Evolutionary conservation across 2,797 vertebrate genomes (phyloP).

Genomic region (Synanceia verrucosa): DNA sequence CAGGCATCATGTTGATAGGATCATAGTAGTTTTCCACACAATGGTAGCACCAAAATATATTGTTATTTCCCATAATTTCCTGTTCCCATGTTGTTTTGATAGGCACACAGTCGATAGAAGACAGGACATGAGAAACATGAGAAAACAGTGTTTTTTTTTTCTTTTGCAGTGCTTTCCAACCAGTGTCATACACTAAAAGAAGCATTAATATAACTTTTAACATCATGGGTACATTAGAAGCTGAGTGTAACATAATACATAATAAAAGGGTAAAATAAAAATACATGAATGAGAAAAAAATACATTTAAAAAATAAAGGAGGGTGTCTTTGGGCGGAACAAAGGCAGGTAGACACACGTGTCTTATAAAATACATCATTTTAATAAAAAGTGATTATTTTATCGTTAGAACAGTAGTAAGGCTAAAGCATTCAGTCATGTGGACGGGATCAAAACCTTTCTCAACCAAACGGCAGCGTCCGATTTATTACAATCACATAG

Average conservation of each 20-base stretch:
- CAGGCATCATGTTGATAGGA: conserved; percentile 74
- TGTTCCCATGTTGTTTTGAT: conserved; percentile 46
- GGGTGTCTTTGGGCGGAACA: conserved; percentile 62
- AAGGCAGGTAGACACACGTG: conserved; percentile 51
- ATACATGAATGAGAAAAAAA: conserved; percentile 41
- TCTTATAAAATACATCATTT: conserved; percentile 44
- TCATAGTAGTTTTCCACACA: conserved; percentile 60
- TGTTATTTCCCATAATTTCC: conserved; percentile 56
- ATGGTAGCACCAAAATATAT: conserved; percentile 82
- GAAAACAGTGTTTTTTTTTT: conserved; percentile 1
- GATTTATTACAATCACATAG: conserved; percentile 24
- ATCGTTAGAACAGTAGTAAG: conserved; percentile 43
- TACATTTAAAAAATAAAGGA: conserved; percentile 14
- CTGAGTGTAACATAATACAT: conserved; percentile 50
- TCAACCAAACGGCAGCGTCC: conserved; percentile 2
- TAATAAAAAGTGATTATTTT: conserved; percentile 30
- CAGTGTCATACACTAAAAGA: conserved; percentile 60
- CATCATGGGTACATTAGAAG: conserved; percentile 49
- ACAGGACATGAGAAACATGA: conserved; percentile 22
- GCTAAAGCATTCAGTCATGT: conserved; percentile 40
- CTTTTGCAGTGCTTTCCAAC: conserved; percentile 42
- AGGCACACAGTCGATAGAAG: conserved; percentile 73
- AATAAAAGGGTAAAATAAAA: conserved; percentile 54
- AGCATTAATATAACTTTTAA: conserved; percentile 22
- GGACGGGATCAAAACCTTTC: conserved; percentile 38